A percentile compares a stretch with the other conserved stretches of the same genome.
phyloP scores from a whole-genome alignment of 2,888 invertebrate species.

The Hybos culiciformis region DNA sequence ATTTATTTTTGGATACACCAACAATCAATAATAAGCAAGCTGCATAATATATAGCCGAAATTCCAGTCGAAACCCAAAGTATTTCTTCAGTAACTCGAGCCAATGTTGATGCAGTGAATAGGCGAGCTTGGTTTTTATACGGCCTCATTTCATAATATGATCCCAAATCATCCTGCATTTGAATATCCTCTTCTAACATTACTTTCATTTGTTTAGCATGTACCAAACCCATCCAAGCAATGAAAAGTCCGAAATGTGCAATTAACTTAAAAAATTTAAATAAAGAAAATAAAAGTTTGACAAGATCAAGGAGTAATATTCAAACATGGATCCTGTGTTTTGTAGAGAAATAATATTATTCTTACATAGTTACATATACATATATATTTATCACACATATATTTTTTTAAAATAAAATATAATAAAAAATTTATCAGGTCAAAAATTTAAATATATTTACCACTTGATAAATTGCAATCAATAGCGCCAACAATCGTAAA shows the following conservation, averaged over 20 bases:
- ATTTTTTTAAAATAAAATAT: too few species aligned
- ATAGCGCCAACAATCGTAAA: conserved; percentile 30
- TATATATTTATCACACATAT: background rate
- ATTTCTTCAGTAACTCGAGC: conserved; percentile 28
- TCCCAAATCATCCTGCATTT: conserved; percentile 33
- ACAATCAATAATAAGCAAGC: conserved; percentile 28
- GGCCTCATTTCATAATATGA: conserved; percentile 29
- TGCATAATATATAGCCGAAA: conserved; percentile 25
- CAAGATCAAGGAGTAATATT: conserved; percentile 3
- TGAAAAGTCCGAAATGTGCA: conserved; percentile 30
- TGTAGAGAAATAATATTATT: background rate
- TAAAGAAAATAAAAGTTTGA: conserved; percentile 5
- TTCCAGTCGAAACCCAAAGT: conserved; percentile 24
- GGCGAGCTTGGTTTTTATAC: conserved; percentile 27
- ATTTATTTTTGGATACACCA: conserved; percentile 30
- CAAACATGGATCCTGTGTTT: conserved; percentile 6
- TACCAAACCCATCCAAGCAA: conserved; percentile 30
- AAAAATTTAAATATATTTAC: conserved; percentile 21
- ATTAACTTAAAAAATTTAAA: conserved; percentile 23
- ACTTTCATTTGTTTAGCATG: conserved; percentile 35
- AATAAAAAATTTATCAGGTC: background rate
- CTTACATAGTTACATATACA: background rate
- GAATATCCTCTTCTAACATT: conserved; percentile 30
- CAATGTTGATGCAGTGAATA: conserved; percentile 27
- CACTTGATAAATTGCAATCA: conserved; percentile 33